Evolutionary conservation across 2,797 vertebrate genomes (phyloP), one percentile per base, ranked within the genome.

Genomic region (Sebastes kiyomatsui): DNA sequence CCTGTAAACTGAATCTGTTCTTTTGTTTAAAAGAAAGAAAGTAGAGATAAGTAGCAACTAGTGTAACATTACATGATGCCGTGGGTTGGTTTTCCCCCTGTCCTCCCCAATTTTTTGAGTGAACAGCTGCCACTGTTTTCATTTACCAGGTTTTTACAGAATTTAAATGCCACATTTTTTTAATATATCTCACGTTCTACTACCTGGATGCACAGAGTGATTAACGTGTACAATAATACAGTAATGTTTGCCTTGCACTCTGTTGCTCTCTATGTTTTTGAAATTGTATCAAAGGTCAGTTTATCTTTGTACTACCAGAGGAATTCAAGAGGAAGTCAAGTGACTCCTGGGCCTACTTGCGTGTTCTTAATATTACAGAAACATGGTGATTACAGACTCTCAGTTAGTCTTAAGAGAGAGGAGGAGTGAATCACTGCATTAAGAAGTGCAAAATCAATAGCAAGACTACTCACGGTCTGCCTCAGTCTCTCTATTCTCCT

Each of bases 391-490:
- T 71, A 65, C 69, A 62, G 52, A 64, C 64, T 77, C 72, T 81
- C 70, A n/a, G 67, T 87, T 52, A 67, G 74, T 60, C 74, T 85
- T 79, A 77, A 77, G 66, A 82, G 84, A 80, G 64, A 81, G 46
- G 22, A 73, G 74, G 78, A 75, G 69, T 90, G 87, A 92, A 76
- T 86, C 81, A 90, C 77, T 77, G 85, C 75, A 80, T 91, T 90
- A 89, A 85, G 72, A 84, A 81, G 56, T 56, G 25, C 56, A 87
- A 89, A 92, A 92, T 93, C 92, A 91, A 92, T 93, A 87, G 35
- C 35, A 25, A 32, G 84, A 88, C 90, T 87, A 86, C 90, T 92
- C 90, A 88, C 46, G 20, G 80, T 73, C 77, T 67, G 46, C 75
- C 23, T 80, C 58, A 23, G 71, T 80, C 74, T 87, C 72, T 85